phyloP scores from a whole-genome alignment of 2,888 invertebrate species.

The Heliconius ethilla region DNA sequence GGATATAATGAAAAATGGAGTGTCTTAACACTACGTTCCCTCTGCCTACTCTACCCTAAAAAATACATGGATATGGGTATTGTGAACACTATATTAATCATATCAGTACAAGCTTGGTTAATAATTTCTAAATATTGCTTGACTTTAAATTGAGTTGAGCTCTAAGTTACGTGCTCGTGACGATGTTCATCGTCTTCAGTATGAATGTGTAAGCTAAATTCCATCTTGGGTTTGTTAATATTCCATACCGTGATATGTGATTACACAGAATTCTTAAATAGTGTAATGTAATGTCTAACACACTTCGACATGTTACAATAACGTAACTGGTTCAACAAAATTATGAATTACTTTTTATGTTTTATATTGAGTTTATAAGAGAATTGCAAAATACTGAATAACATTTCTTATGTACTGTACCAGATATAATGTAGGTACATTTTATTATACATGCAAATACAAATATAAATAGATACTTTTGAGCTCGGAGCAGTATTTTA shows the following conservation, averaged over 20 bases:
- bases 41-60: too few relatives aligned
- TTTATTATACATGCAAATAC: too few relatives aligned
- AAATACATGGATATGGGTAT: too few relatives aligned
- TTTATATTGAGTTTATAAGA: too few relatives aligned
- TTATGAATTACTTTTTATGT: not conserved
- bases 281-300: not conserved
- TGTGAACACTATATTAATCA: not conserved
- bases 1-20: too few relatives aligned
- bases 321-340: not conserved
- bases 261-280: conserved; percentile 21
- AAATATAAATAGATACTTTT: too few relatives aligned
- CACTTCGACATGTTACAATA: not conserved
- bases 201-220: conserved; percentile 1
- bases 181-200: not conserved
- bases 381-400: too few relatives aligned
- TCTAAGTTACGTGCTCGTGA: not conserved
- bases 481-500: too few relatives aligned
- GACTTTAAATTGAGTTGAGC: not conserved
- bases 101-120: not conserved
- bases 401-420: too few relatives aligned
- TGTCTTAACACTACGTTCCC: too few relatives aligned
- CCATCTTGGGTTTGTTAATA: conserved; percentile 16
- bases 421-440: too few relatives aligned
- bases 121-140: not conserved
- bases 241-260: not conserved